Evolutionary conservation across 2,888 invertebrate genomes (phyloP), one percentile per base, ranked within the genome.

Genomic region (Meganola albula): DNA sequence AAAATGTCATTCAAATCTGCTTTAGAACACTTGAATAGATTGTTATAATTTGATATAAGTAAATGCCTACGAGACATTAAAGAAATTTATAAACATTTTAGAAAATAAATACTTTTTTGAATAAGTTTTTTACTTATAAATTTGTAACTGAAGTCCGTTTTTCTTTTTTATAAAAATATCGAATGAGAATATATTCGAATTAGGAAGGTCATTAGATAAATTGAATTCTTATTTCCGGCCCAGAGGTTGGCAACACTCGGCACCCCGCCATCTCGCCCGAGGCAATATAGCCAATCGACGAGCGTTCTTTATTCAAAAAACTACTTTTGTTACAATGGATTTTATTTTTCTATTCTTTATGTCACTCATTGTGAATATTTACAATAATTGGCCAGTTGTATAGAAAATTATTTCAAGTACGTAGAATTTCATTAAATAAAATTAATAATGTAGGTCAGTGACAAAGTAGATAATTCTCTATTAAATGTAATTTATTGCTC

Each of bases 261-360:
- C 82, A 72, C 83, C 82, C 84, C 76, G 75, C 72, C 72, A 75
- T 74, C 67, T 73, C 58, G 83, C 84, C 83, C 45, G 64, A 57
- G 84, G 84, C 84, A 48, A 74, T 71, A 54, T 49, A 59, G 65
- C 79, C 79, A 79, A 80, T 82, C 68, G 66, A 63, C 61, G 67
- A 59, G 53, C 64, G 71, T 73, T 74, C 75, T 74, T 70, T 68
- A 76, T 79, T 77, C 65, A 70, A 74, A 80, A 71, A 69, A 52
- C 56, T 62, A 53, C 63, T 63, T 55, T 62, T 61, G 51, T 48
- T 48, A 72, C 68, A 73, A 71, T 72, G 56, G 51, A 46, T 69
- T 67, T 66, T 40, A 57, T 67, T 70, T 70, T 70, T 66, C 58
- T 64, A 58, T 68, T 65, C 59, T 61, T 61, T 51, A n/a, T n/a